Percentiles rank a stretch among this genome's conserved stretches.
These are phyloP conservation scores for Erebia aethiops DNA, from an alignment of 2,888 invertebrate species.

Conservation along the genomic window DNA sequence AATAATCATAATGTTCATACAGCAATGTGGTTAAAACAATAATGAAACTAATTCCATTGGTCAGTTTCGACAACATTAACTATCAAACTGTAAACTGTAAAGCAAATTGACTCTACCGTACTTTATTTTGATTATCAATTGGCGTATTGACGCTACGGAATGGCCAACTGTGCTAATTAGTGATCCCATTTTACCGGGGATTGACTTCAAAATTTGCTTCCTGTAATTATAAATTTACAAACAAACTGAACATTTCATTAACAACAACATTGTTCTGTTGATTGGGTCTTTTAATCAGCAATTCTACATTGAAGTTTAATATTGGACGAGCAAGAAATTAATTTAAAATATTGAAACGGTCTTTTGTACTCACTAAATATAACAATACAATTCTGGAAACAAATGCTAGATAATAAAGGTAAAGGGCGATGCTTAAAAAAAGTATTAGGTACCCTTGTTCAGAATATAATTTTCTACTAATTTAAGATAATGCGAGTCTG, in stretches of 20 bases:
- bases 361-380: background rate
- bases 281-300: conserved; percentile 40
- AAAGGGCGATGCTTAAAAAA: background rate
- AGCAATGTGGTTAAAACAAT: background rate
- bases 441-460: background rate
- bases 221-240: conserved; percentile 43
- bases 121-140: conserved; percentile 39
- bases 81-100: conserved; percentile 26
- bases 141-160: conserved; percentile 33
- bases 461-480: background rate
- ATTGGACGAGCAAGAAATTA: conserved; percentile 24
- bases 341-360: conserved; percentile 20
- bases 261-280: conserved; percentile 38
- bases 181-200: conserved; percentile 42
- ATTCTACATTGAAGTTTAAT: conserved; percentile 29
- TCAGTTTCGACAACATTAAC: conserved; percentile 24
- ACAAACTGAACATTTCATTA: conserved; percentile 43
- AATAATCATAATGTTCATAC: background rate
- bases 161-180: conserved; percentile 41
- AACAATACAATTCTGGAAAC: background rate
- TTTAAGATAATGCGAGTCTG: no score
- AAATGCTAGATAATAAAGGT: background rate
- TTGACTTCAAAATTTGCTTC: conserved; percentile 43
- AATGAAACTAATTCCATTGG: conserved; percentile 22
- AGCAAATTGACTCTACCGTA: conserved; percentile 20